Percentiles rank a stretch among this genome's conserved stretches.
phyloP scores from a whole-genome alignment of 2,113 vertebrate species.

The Chaetops frenatus region DNA sequence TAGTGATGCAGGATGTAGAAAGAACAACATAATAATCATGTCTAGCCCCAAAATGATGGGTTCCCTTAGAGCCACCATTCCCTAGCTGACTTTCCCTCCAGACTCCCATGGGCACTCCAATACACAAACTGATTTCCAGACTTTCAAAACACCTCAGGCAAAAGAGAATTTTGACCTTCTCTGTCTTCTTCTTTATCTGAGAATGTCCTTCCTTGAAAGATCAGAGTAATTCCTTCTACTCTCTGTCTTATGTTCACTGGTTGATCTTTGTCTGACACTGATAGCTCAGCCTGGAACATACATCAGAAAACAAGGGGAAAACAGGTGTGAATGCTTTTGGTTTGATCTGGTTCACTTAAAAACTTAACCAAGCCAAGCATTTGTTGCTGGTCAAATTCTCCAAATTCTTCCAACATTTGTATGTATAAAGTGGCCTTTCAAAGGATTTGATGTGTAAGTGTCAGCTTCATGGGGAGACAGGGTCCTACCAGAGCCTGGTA shows the following conservation, averaged over 20 bases:
- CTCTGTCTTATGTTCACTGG: neutral
- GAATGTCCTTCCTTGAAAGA: neutral
- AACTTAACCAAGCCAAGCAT: neutral
- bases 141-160: neutral
- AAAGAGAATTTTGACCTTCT: neutral
- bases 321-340: neutral
- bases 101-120: neutral
- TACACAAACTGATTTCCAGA: neutral
- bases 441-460: neutral
- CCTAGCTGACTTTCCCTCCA: neutral
- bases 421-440: neutral
- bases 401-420: neutral
- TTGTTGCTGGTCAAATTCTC: neutral
- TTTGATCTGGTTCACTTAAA: neutral
- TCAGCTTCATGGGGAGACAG: neutral
- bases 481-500: neutral
- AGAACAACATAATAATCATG: rapidly evolving
- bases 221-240: neutral
- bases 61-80: neutral
- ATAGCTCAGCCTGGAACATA: neutral
- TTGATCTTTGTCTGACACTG: neutral
- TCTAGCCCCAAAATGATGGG: neutral
- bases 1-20: neutral
- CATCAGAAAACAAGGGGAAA: neutral
- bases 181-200: neutral